Percentiles rank a stretch among this genome's conserved stretches.
phyloP scores from a whole-genome alignment of 2,113 vertebrate genomes.

The Takifugu flavidus region DNA sequence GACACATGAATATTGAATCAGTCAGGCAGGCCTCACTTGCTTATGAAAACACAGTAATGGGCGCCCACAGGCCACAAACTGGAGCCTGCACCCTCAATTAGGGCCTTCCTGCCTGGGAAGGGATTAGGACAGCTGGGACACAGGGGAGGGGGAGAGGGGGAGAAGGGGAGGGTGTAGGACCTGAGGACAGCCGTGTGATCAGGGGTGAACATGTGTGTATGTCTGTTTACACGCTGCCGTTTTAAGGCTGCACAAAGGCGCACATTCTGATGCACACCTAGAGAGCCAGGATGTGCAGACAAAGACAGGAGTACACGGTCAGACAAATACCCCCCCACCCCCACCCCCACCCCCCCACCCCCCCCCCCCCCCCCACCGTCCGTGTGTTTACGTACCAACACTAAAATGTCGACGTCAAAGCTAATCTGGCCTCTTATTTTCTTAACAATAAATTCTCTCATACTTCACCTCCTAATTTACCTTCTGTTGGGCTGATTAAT shows the following conservation, averaged over 20 bases:
- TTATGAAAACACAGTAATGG: constrained; percentile 86
- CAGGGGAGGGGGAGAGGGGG: constrained; percentile 74
- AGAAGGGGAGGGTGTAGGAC: constrained; percentile 65
- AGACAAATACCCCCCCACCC: too few species aligned
- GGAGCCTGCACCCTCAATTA: constrained; percentile 85
- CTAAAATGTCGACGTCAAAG: too few species aligned
- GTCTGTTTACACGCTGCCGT: constrained; percentile 45
- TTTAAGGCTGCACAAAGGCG: constrained; percentile 21
- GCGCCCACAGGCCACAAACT: constrained; percentile 83
- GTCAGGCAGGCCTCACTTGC: constrained; percentile 83
- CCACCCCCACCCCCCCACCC: too few species aligned
- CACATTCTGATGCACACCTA: constrained; percentile 59
- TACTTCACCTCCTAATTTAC: constrained; percentile 48
- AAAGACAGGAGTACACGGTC: constrained; percentile 8
- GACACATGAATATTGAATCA: constrained; percentile 88
- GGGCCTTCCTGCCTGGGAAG: constrained; percentile 82
- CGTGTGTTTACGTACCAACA: too few species aligned
- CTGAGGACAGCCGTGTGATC: constrained; percentile 73
- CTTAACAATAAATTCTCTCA: constrained; percentile 66
- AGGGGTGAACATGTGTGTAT: constrained; percentile 33
- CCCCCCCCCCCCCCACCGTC: too few species aligned
- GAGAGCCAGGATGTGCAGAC: constrained; percentile 12
- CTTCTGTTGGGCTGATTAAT: too few species aligned
- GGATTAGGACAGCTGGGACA: constrained; percentile 80
- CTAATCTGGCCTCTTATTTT: constrained; percentile 64